Base-by-base conservation (phyloP, 2,888 invertebrate genomes). In the Xestia sexstrigata region DNA sequence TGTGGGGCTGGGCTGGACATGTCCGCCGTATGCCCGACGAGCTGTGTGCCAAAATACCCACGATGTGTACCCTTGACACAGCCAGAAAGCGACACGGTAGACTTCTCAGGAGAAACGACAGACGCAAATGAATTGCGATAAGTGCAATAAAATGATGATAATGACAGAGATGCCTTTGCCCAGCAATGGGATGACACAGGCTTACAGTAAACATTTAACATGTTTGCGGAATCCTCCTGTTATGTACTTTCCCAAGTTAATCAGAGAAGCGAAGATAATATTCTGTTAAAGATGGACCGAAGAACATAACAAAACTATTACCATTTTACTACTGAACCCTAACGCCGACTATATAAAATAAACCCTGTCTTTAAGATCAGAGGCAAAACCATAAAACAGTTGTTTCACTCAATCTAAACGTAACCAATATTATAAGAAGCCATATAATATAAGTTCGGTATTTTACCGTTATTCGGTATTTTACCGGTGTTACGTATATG, bases 331-430 rank as follows among this genome's bases (percentile, higher is more conserved):
- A 63, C 67, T 6, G 15, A 23, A 47, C 55, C 79, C 66, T 67
- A 70, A 71, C 55, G 76, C 47, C 47, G 30, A 13, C 63, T 42
- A 55, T 42, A 77, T 85, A 78, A 88, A 87, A 76, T 66, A 72
- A 72, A 70, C 73, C 69, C 55, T 42, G 68, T 81, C 58, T 42
- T 80, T 76, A 82, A 72, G 70, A 84, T 82, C 72, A 74, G 45
- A 67, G 49, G 45, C 65, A 55, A 79, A 77, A 17, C 20, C 60
- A 74, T 83, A 87, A 88, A 85, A 70, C 74, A 65, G 78, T 87
- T 83, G 83, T 85, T 87, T 81, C 71, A 81, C 81, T 81, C 83
- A 88, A 87, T 87, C 70, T 63, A 78, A 84, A 79, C 74, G 67
- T 68, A 35, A 70, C 82, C 76, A 76, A 85, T 81, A 78, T 47